Conservation (phyloP, 2,888 invertebrate genomes). For the Eueremaeus valkanovi region DNA sequence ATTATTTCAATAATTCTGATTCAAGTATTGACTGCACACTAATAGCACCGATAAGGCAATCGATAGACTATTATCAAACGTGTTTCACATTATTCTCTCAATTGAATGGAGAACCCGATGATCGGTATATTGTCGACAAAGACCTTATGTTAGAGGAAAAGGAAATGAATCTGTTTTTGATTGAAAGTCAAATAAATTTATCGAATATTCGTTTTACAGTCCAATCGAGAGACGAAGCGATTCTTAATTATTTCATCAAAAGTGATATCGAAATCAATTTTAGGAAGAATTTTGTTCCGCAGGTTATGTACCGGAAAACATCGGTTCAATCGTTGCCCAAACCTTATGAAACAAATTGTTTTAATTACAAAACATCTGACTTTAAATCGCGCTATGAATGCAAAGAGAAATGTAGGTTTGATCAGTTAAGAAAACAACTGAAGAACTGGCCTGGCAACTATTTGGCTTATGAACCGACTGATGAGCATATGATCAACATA, state of each 20-base stretch:
- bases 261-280: neutral
- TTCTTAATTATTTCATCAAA: neutral
- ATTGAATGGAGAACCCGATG: neutral
- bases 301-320: neutral
- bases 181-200: neutral
- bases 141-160: neutral
- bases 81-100: slow-evolving; percentile 5
- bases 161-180: neutral
- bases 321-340: neutral
- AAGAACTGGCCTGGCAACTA: neutral
- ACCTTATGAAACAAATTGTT: slow-evolving; percentile 5
- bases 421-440: neutral
- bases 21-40: neutral
- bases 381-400: neutral
- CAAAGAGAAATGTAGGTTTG: neutral
- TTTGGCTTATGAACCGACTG: neutral
- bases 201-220: neutral
- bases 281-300: neutral
- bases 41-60: neutral
- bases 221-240: neutral
- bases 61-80: neutral
- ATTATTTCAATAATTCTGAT: neutral
- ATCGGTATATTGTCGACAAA: neutral
- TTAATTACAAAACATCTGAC: neutral
- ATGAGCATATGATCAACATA: neutral